Percentiles rank a stretch among this genome's conserved stretches.
Conservation (phyloP, 2,888 invertebrate species). For the Ectemnius continuus region DNA sequence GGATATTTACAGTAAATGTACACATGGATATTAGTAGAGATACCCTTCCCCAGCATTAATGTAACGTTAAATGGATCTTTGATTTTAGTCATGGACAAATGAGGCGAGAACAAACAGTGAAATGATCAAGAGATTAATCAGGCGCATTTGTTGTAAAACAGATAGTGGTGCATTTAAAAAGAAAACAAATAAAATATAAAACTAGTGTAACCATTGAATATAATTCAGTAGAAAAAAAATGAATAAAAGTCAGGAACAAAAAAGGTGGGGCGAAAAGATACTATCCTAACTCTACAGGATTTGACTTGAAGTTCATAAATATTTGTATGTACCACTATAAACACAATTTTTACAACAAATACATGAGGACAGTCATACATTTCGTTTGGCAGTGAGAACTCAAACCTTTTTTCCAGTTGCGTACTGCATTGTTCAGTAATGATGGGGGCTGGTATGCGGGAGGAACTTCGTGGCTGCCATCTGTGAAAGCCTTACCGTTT, state of each 20-base stretch:
- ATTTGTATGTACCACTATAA: conserved; percentile 42
- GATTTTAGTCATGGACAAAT: conserved; percentile 42
- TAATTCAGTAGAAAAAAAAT: too few relatives aligned
- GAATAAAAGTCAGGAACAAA: too few relatives aligned
- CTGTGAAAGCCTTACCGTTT: conserved; percentile 76
- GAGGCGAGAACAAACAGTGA: conserved; percentile 43
- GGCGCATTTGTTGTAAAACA: conserved; percentile 49
- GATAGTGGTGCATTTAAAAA: conserved; percentile 45
- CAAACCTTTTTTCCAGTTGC: conserved; percentile 77
- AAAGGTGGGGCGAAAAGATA: too few relatives aligned
- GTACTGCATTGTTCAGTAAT: conserved; percentile 74
- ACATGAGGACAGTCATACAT: conserved; percentile 34
- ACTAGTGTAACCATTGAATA: too few relatives aligned
- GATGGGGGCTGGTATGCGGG: conserved; percentile 75
- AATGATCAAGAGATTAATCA: conserved; percentile 36
- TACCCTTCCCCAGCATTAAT: conserved; percentile 58
- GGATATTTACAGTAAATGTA: conserved; percentile 37
- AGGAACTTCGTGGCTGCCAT: conserved; percentile 75
- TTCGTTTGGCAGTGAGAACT: conserved; percentile 62
- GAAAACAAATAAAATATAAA: neutral
- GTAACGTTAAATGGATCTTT: conserved; percentile 48
- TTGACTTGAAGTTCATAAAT: neutral
- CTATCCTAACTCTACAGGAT: too few relatives aligned
- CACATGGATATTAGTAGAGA: conserved; percentile 18
- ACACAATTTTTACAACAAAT: conserved; percentile 48